Evolutionary conservation across 2,797 vertebrate genomes (phyloP).

Genomic region (Peromyscus aztecus): DNA sequence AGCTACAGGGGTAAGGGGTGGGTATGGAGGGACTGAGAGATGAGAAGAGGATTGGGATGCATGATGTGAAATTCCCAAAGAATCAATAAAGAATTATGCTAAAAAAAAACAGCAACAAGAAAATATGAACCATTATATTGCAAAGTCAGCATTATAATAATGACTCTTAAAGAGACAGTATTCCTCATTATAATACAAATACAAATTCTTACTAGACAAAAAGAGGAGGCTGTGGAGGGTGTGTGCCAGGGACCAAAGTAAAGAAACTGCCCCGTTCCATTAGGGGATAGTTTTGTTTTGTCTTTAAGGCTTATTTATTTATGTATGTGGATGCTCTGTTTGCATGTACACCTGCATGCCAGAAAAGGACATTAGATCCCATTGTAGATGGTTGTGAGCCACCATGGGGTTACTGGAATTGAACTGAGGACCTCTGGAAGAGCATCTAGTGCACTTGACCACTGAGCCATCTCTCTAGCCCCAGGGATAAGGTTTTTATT

Average conservation of each 20-base stretch:
- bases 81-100: not conserved
- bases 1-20: not conserved
- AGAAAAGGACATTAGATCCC: not conserved
- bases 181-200: not conserved
- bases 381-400: not conserved
- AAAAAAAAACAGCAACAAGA: not conserved
- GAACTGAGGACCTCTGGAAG: not conserved
- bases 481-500: not conserved
- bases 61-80: not conserved
- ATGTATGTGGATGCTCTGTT: not conserved
- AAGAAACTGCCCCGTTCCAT: not conserved
- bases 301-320: not conserved
- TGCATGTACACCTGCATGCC: not conserved
- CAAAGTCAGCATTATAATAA: not conserved
- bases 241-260: not conserved
- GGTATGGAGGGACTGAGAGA: not conserved
- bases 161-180: not conserved
- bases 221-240: slow-evolving; percentile 35
- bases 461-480: not conserved
- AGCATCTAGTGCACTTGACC: not conserved
- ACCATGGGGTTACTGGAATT: not conserved
- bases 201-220: slow-evolving; percentile 23
- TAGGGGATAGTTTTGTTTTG: not conserved
- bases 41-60: not conserved
- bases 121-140: not conserved